Percentiles rank a stretch among this genome's conserved stretches.
phyloP scores from a whole-genome alignment of 2,113 vertebrate genomes.

The Empidonax alnorum region DNA sequence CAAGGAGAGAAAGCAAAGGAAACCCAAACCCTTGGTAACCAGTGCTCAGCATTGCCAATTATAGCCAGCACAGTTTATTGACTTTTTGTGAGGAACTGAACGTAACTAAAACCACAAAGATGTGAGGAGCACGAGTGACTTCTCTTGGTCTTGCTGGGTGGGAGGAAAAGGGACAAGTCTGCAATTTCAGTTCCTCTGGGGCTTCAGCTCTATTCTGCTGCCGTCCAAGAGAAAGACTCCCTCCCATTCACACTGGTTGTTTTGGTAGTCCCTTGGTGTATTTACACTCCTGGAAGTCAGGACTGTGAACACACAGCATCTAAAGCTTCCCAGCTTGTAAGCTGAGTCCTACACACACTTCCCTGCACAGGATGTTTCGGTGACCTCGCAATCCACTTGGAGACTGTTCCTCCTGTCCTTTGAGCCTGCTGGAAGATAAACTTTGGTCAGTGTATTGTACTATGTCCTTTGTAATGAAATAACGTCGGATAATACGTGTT shows the following conservation, averaged over 20 bases:
- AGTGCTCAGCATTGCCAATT: not conserved
- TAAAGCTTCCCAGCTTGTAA: not conserved
- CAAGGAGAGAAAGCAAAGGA: not conserved
- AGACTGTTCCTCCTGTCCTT: constrained; percentile 16
- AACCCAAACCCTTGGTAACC: not conserved
- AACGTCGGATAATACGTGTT: constrained; percentile 56
- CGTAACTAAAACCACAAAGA: not conserved
- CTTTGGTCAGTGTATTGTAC: constrained; percentile 53
- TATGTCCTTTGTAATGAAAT: constrained; percentile 72
- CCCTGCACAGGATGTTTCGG: not conserved
- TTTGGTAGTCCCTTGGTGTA: not conserved
- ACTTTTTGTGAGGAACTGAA: not conserved
- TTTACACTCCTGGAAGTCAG: not conserved
- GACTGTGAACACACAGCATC: not conserved
- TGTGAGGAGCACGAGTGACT: fast-evolving
- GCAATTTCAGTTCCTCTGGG: not conserved
- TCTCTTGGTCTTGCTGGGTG: not conserved
- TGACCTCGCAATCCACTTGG: not conserved
- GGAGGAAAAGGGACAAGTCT: not conserved
- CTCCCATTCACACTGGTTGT: fast-evolving
- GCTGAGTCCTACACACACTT: not conserved
- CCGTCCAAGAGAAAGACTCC: not conserved
- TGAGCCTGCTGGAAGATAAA: constrained; percentile 58
- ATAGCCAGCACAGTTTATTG: not conserved
- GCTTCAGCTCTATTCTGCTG: not conserved